A percentile compares a stretch with the other conserved stretches of the same genome.
Evolutionary conservation across 2,888 invertebrate genomes (phyloP).

Genomic region (Drosophila subsilvestris): DNA sequence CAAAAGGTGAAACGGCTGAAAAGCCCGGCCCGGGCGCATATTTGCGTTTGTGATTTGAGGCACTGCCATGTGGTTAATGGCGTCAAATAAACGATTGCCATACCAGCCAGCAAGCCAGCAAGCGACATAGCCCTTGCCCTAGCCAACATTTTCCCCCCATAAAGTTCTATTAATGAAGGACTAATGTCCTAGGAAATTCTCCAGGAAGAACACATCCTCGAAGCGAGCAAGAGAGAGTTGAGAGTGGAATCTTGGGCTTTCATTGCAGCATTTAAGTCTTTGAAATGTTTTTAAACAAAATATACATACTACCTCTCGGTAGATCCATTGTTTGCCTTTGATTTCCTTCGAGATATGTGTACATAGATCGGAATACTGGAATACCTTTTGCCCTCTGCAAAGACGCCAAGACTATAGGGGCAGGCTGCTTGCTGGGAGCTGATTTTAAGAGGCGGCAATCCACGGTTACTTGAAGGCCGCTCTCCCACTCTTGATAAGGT

Average conservation of each 20-base stretch:
- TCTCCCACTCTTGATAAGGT: not conserved
- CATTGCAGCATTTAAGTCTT: too few species aligned
- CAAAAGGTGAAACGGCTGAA: conserved; percentile 43
- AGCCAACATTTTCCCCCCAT: not conserved
- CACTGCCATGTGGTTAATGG: conserved; percentile 68
- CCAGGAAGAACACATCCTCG: not conserved
- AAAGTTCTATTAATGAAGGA: not conserved
- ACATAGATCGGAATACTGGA: too few species aligned
- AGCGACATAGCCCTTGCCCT: not conserved
- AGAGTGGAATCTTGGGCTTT: not conserved
- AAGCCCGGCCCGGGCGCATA: conserved; percentile 37
- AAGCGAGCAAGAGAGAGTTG: not conserved
- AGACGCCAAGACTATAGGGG: too few species aligned
- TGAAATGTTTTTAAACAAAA: too few species aligned
- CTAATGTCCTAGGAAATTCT: not conserved
- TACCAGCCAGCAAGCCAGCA: conserved; percentile 40
- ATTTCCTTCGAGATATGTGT: too few species aligned
- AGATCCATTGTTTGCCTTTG: not conserved
- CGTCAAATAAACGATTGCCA: conserved; percentile 67
- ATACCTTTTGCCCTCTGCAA: too few species aligned
- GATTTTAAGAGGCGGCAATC: not conserved
- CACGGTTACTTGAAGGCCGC: not conserved
- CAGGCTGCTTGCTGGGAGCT: not conserved
- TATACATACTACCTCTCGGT: too few species aligned
- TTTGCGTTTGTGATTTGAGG: conserved; percentile 70